phyloP scores from a whole-genome alignment of 2,113 vertebrate species.

The Sander lucioperca region DNA sequence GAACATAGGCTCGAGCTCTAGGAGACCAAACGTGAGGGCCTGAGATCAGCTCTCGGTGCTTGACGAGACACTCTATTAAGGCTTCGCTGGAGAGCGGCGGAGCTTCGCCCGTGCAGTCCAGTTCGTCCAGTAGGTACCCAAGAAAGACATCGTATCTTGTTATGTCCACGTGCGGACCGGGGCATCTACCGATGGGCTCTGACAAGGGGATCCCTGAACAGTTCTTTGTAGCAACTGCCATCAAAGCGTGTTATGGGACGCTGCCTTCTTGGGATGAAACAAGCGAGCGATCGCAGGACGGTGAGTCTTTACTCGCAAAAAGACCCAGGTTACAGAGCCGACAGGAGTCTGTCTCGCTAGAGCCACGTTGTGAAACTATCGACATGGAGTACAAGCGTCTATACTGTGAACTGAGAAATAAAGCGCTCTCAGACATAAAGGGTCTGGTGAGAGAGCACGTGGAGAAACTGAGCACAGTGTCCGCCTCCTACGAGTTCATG shows the following conservation, averaged over 20 bases:
- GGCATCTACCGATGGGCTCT: background rate
- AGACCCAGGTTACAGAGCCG: background rate
- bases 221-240: constrained; percentile 11
- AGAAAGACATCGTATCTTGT: background rate
- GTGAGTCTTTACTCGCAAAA: background rate
- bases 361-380: background rate
- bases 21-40: constrained; percentile 9
- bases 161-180: background rate
- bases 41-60: background rate
- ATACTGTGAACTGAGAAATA: background rate
- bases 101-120: background rate
- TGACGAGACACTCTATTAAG: constrained; percentile 19
- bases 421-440: background rate
- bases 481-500: constrained; percentile 21
- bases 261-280: no score
- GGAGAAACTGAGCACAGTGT: background rate
- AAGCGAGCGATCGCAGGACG: fast-evolving
- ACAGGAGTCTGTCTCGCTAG: background rate
- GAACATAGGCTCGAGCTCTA: background rate
- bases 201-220: background rate
- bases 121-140: background rate
- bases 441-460: background rate
- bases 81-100: background rate
- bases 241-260: constrained; percentile 11
- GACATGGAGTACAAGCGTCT: background rate